These are phyloP conservation scores for Neosilurus mollespiculum DNA, from an alignment of 2,797 vertebrate species.

Conservation along the genomic window DNA sequence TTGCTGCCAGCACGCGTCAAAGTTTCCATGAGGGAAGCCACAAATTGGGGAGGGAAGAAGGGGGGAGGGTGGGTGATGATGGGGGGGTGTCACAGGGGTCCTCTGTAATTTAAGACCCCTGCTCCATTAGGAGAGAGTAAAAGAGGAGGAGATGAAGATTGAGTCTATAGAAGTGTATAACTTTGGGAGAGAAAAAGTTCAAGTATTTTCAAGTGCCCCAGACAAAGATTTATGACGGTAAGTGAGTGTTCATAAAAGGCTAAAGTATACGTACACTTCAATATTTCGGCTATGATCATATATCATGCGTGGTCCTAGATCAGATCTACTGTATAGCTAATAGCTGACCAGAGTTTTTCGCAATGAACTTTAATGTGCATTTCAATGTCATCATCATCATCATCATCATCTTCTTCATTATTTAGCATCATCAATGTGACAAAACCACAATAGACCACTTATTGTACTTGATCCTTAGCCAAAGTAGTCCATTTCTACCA, in stretches of 20 bases:
- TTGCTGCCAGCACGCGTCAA: constrained; percentile 83
- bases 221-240: background rate
- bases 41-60: constrained; percentile 60
- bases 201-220: background rate
- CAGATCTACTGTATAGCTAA: background rate
- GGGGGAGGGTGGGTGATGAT: constrained; percentile 35
- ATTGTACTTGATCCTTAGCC: background rate
- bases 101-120: constrained; percentile 68
- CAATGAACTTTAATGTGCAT: too few species aligned
- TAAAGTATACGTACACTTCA: background rate
- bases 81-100: constrained; percentile 52
- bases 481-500: background rate
- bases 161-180: background rate
- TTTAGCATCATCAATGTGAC: background rate
- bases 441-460: background rate
- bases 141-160: constrained; percentile 23
- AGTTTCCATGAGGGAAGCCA: constrained; percentile 92
- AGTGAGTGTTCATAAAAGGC: background rate
- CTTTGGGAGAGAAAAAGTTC: constrained; percentile 52
- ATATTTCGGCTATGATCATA: background rate
- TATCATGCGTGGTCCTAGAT: background rate
- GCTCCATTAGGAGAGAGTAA: constrained; percentile 60
- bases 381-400: too few species aligned
- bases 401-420: background rate
- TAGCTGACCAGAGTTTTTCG: background rate